Conservation (phyloP, 2,113 vertebrate species). For the Cololabis saira region DNA sequence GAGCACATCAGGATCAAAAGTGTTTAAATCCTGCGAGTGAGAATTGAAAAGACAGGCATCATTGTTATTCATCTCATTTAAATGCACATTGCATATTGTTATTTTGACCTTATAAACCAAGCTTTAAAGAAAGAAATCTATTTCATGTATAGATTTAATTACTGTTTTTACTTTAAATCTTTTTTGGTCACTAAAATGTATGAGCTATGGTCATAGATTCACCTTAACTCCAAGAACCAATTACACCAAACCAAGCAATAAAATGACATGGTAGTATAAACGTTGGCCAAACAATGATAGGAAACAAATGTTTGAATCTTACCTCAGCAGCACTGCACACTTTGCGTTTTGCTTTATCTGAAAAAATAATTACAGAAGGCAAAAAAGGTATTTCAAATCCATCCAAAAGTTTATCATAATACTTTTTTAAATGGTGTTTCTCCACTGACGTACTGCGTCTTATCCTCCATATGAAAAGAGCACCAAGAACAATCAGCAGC, state of each 20-base stretch:
- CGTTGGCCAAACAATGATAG: neutral
- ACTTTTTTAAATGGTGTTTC: neutral
- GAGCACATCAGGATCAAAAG: neutral
- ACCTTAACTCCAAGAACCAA: no score
- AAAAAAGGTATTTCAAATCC: neutral
- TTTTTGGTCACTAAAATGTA: no score
- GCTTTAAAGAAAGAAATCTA: no score
- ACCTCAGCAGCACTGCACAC: neutral
- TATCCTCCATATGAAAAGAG: slow-evolving; percentile 10
- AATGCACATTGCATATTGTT: neutral
- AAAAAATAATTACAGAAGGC: neutral
- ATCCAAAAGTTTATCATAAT: neutral
- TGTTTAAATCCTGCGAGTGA: neutral
- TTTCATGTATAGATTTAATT: neutral
- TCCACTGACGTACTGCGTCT: slow-evolving; percentile 7
- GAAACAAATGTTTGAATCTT: neutral
- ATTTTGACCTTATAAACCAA: no score
- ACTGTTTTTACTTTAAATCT: neutral
- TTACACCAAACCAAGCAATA: neutral
- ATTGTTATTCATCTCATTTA: neutral
- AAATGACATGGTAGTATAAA: neutral
- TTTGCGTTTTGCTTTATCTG: slow-evolving; percentile 6
- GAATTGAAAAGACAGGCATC: neutral
- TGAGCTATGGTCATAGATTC: no score
- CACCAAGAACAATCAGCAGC: neutral